Conservation (phyloP, 2,888 invertebrate species). For the Carcina quercana region DNA sequence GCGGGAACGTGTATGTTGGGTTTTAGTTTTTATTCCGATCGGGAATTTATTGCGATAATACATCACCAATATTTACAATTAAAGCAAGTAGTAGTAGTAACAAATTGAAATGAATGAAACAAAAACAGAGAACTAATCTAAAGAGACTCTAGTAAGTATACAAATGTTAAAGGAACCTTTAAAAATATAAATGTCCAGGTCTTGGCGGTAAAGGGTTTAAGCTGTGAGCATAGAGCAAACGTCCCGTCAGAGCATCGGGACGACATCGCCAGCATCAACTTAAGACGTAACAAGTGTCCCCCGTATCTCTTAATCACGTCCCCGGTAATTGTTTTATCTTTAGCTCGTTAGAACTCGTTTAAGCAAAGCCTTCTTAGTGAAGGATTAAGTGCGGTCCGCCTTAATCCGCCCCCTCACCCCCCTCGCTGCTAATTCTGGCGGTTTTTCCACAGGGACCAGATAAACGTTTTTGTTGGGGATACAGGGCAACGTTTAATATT, state of each 20-base stretch:
- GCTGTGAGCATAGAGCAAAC: conserved; percentile 19
- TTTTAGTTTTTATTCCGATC: too few species aligned
- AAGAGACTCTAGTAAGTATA: too few species aligned
- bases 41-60: too few species aligned
- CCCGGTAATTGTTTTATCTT: conserved; percentile 73
- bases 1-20: too few species aligned
- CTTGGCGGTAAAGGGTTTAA: too few species aligned
- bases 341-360: conserved; percentile 75
- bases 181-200: too few species aligned
- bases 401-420: conserved; percentile 70
- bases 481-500: conserved; percentile 62
- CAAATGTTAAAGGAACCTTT: too few species aligned
- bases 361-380: conserved; percentile 75
- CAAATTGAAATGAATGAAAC: too few species aligned
- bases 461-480: conserved; percentile 69
- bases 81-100: too few species aligned
- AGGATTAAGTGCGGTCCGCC: conserved; percentile 73
- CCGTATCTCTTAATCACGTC: conserved; percentile 72
- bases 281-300: conserved; percentile 71
- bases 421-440: conserved; percentile 69
- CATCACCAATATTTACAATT: too few species aligned
- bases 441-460: conserved; percentile 70
- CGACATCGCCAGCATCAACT: conserved; percentile 31
- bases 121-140: too few species aligned
- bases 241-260: conserved; percentile 32